Evolutionary conservation across 2,113 vertebrate species (phyloP).

Genomic region (Rhea pennata): DNA sequence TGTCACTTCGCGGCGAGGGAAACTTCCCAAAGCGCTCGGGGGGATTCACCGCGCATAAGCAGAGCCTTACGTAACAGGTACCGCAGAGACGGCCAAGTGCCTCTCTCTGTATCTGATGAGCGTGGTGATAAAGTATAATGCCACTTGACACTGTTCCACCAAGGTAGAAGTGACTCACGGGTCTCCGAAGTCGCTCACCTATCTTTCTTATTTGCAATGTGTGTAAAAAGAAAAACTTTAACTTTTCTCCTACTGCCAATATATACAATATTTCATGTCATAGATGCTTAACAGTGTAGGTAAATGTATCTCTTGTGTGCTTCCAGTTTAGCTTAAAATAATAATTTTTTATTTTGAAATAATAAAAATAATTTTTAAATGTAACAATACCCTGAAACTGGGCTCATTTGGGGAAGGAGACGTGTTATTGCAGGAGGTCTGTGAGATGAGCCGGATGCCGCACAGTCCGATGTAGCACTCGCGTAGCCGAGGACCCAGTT

Average conservation of each 20-base stretch:
- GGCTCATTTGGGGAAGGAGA: not conserved
- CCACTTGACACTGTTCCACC: not conserved
- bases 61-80: not conserved
- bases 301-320: not conserved
- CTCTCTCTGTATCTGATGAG: not conserved
- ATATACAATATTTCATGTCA: not conserved
- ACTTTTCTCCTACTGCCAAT: not conserved
- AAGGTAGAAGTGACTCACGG: not conserved
- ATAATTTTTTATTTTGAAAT: not conserved
- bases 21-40: not conserved
- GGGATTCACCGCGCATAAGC: not conserved
- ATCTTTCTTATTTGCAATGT: not conserved
- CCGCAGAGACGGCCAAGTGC: not conserved
- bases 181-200: not conserved
- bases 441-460: not conserved
- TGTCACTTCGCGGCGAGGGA: not conserved
- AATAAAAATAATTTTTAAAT: not conserved
- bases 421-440: not conserved
- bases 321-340: not conserved
- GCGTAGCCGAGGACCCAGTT: not conserved
- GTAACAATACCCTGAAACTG: not conserved
- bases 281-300: not conserved
- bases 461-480: not conserved
- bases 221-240: not conserved
- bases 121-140: not conserved